Conservation (phyloP, 2,888 invertebrate genomes). For the Odontocolon sp. region DNA sequence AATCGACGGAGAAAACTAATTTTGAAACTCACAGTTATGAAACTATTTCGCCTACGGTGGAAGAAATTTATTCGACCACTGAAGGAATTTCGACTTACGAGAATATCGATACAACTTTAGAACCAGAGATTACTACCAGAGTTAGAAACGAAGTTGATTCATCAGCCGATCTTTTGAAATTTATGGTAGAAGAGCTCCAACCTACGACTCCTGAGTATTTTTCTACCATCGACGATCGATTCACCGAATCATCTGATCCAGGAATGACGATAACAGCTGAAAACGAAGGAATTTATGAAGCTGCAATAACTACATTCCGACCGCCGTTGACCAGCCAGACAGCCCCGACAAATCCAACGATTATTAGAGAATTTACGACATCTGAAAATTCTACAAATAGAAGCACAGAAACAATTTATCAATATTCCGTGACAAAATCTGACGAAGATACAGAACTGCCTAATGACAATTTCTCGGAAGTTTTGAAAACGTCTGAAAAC, state of each 20-base stretch:
- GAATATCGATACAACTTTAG: neutral
- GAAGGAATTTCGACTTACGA: conserved; percentile 9
- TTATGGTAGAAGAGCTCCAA: conserved; percentile 5
- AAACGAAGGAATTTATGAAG: neutral
- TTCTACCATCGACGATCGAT: conserved; percentile 15
- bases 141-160: conserved; percentile 17
- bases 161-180: neutral
- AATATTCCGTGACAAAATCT: neutral
- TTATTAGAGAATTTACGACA: neutral
- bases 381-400: neutral
- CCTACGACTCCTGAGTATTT: neutral
- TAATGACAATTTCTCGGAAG: neutral
- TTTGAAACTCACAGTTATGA: neutral
- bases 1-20: conserved; percentile 15
- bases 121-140: neutral
- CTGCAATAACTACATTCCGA: conserved; percentile 32
- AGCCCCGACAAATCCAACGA: conserved; percentile 4
- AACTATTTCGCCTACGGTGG: neutral
- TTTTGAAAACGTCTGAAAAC: conserved; percentile 30
- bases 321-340: neutral
- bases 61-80: neutral
- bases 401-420: neutral
- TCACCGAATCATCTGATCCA: conserved; percentile 5
- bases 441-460: too few relatives aligned
- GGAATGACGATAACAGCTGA: neutral